Evolutionary conservation across 2,113 vertebrate species (phyloP).

Genomic region (Lontra canadensis): DNA sequence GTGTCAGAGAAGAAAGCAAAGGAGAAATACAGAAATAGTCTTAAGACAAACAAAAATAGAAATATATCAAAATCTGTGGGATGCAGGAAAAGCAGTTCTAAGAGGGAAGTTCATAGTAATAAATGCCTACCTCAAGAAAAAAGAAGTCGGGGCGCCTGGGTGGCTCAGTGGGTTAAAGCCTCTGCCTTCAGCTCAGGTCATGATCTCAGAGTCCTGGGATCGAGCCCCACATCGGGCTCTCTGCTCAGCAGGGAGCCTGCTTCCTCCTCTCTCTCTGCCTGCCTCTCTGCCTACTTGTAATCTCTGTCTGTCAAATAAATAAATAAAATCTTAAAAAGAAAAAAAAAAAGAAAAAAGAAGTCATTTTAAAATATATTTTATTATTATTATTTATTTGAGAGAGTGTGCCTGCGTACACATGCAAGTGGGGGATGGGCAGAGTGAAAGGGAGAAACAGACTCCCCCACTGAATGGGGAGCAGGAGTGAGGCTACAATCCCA

Average conservation of each 20-base stretch:
- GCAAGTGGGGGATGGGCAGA: background rate
- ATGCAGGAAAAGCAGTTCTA: background rate
- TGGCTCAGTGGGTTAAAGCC: too few species aligned
- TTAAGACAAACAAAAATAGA: background rate
- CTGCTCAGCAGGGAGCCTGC: too few species aligned
- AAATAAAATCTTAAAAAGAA: too few species aligned
- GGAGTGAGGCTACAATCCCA: background rate
- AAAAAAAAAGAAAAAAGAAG: background rate
- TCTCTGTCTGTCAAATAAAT: too few species aligned
- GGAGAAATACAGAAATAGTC: background rate
- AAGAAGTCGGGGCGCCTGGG: too few species aligned
- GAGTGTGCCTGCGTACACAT: background rate
- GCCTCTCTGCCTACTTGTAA: too few species aligned
- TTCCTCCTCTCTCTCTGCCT: too few species aligned
- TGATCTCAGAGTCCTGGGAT: too few species aligned
- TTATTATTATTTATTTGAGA: background rate
- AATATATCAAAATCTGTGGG: background rate
- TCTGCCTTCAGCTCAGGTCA: too few species aligned
- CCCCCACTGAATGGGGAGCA: background rate
- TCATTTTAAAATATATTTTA: background rate
- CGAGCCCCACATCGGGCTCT: too few species aligned
- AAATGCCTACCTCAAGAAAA: background rate
- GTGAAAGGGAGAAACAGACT: background rate
- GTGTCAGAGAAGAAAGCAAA: background rate
- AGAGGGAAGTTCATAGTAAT: background rate